Evolutionary conservation across 2,797 vertebrate species (phyloP).

Genomic region (Halcyon chelicuti): DNA sequence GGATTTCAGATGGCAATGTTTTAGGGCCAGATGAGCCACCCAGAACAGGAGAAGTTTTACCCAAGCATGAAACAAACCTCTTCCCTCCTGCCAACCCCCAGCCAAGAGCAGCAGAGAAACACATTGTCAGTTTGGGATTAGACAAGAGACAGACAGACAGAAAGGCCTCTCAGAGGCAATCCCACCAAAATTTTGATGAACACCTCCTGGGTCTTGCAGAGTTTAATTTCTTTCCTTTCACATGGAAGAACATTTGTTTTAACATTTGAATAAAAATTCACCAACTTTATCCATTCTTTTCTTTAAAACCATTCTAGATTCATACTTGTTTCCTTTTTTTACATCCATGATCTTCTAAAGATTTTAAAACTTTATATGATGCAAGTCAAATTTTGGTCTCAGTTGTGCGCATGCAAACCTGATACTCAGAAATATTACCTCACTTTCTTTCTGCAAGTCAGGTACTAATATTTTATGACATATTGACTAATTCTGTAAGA

Average conservation of each 20-base stretch:
- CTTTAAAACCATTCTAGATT: not conserved
- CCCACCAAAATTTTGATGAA: not conserved
- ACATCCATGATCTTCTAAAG: not conserved
- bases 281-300: not conserved
- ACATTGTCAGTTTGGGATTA: not conserved
- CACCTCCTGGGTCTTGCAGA: not conserved
- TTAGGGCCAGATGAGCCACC: not conserved
- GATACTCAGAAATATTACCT: not conserved
- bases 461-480: not conserved
- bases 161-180: not conserved
- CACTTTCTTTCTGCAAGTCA: not conserved
- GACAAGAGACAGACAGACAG: not conserved
- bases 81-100: fast-evolving
- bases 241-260: not conserved
- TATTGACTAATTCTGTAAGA: not conserved
- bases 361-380: not conserved
- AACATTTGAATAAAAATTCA: not conserved
- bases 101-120: not conserved
- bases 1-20: not conserved
- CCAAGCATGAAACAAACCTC: not conserved
- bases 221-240: not conserved
- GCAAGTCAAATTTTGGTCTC: not conserved
- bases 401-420: not conserved
- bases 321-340: not conserved
- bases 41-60: not conserved